Evolutionary conservation across 2,113 vertebrate genomes (phyloP), one percentile per base, ranked within the genome.

Genomic region (Mugil cephalus): DNA sequence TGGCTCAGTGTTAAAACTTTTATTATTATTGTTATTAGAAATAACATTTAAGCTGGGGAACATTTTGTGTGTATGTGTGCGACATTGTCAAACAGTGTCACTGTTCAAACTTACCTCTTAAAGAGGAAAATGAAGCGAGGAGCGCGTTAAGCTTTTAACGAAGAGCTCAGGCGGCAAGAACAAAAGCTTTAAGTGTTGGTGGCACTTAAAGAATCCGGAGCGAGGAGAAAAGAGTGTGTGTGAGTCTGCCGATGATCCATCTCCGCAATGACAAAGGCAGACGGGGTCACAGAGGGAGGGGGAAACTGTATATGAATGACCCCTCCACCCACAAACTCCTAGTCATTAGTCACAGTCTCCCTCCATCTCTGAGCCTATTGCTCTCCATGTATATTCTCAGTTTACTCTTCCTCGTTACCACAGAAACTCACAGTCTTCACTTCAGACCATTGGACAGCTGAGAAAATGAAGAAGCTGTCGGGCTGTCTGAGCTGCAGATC

Each of bases 251-350:
- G 81, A 82, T 87, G 87, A 92, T 92, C 85, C 78, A 86, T 90
- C 84, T 89, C 48, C 1, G 45, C 43, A 15, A n/a, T 68, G 82
- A 80, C 84, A 86, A 77, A 87, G 80, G 78, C 62, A 73, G 88
- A 82, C 77, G 66, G 80, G 58, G 60, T 83, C 88, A 82, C 83
- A 75, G 83, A 83, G 74, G 84, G 85, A 83, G 82, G 85, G 66
- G 86, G 87, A 84, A 89, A 87, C 89, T 83, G 83, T 89, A 90
- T 84, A 85, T 82, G 86, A 82, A 86, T 63, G 81, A 84, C 79
- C 82, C 85, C 81, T 75, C 83, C 66, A 68, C 53, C 77, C 78
- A 67, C 86, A 68, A 83, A 81, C 83, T 52, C 59, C 17, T 48
- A n/a, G 79, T 38, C 79, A 85, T 86, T 87, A 86, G 72, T 87